These are phyloP conservation scores for Diachrysia chrysitis DNA, from an alignment of 2,888 invertebrate genomes.

Conservation along the genomic window DNA sequence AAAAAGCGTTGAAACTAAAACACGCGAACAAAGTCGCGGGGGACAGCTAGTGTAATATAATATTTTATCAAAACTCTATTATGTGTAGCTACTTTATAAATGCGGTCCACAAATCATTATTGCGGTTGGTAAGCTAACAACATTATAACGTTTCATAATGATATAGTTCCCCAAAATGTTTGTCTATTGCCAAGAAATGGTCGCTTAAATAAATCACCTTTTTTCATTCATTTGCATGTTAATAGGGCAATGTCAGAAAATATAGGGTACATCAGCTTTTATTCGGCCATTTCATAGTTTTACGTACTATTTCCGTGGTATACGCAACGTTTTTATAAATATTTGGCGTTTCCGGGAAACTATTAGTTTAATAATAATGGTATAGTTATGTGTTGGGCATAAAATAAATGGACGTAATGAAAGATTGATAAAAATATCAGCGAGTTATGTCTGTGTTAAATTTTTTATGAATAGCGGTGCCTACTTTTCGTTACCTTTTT, in stretches of 20 bases:
- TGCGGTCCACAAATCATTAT: not conserved
- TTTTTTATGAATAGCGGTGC: too few species aligned
- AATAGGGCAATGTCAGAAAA: conserved; percentile 2
- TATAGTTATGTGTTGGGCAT: not conserved
- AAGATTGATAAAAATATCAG: not conserved
- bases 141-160: conserved; percentile 23
- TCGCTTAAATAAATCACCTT: conserved; percentile 21
- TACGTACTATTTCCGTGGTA: not conserved
- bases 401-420: not conserved
- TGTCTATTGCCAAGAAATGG: conserved; percentile 24
- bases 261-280: not conserved
- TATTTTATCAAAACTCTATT: not conserved
- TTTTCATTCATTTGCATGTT: conserved; percentile 26
- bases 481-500: too few species aligned
- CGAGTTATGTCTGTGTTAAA: too few species aligned
- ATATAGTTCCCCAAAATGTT: conserved; percentile 19
- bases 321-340: not conserved
- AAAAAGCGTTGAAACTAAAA: too few species aligned
- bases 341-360: not conserved
- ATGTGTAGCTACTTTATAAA: not conserved
- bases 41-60: too few species aligned
- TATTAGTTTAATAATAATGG: not conserved
- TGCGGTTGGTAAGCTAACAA: conserved; percentile 2
- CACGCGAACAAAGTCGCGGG: too few species aligned
- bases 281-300: not conserved